Base-by-base conservation (phyloP, 2,888 invertebrate species). In the Isoperla grammatica region DNA sequence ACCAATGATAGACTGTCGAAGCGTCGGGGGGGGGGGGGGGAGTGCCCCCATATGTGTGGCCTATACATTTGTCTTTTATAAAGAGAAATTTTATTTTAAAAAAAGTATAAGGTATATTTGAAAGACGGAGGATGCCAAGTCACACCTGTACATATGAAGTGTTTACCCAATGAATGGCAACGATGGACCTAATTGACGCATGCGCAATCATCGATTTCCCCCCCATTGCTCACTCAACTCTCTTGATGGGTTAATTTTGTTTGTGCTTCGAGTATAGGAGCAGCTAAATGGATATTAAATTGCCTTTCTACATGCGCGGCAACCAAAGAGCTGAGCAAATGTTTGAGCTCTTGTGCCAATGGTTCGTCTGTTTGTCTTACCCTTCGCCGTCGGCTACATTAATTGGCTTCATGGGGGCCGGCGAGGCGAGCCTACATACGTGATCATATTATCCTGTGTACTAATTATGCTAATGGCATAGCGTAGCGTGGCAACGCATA, bases 291-390 rank as follows among this genome's bases (percentile, higher is more conserved):
- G 63, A 63, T 63, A 63, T 63, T 63, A 60, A 63, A 63, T 63
- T 61, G 63, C 61, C 59, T 50, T 46, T 58, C 49, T 55, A 58
- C 57, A 45, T 57, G 55, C 53, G 58, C 40, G 48, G n/a, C 42
- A 12, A 61, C 65, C 68, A 67, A 65, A 73, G 74, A 71, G 74
- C 70, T 70, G 64, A 61, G 70, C 67, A 73, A 74, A 74, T 73
- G 72, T 73, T 73, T 72, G 69, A 70, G 62, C 67, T 69, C 66
- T 66, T 62, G 63, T 65, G 65, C 59, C 65, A 9, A 46, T 22
- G 22, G 20, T 46, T 22, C 29, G 15, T n/a, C 29, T 49, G 49
- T 49, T 49, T 23, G 29, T 49, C 23, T 49, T 49, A 9, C 49
- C 49, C 22, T 22, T 46, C 15, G 15, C 23, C 49, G 35, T 11